Evolutionary conservation across 2,888 invertebrate species (phyloP).

Genomic region (Antheraea yamamai): DNA sequence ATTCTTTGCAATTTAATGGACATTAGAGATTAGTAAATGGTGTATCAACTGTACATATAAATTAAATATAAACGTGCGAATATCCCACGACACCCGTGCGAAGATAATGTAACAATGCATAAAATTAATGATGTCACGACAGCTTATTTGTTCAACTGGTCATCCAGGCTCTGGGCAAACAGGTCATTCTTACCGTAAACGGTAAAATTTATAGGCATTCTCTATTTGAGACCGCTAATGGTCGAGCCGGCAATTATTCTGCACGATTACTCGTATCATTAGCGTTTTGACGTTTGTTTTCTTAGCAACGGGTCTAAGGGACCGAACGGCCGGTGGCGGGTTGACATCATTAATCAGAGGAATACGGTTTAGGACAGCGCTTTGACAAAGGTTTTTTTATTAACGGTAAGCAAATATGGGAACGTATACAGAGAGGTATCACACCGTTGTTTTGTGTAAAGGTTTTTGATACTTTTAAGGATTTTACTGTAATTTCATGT

Average conservation of each 20-base stretch:
- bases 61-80: constrained; percentile 2
- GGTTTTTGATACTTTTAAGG: neutral
- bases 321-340: constrained; percentile 53
- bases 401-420: constrained; percentile 73
- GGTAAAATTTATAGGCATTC: constrained; percentile 51
- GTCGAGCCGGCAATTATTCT: constrained; percentile 66
- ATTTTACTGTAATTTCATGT: neutral
- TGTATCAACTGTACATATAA: neutral
- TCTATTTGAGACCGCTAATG: constrained; percentile 55
- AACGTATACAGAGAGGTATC: constrained; percentile 35
- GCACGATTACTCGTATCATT: constrained; percentile 74
- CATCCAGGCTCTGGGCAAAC: constrained; percentile 58
- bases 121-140: constrained; percentile 73
- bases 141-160: constrained; percentile 70
- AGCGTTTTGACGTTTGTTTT: constrained; percentile 70
- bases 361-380: constrained; percentile 48
- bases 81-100: constrained; percentile 36
- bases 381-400: constrained; percentile 71
- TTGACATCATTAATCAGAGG: constrained; percentile 71
- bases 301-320: constrained; percentile 55
- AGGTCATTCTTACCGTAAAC: constrained; percentile 64
- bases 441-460: neutral
- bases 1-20: neutral
- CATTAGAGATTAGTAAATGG: neutral
- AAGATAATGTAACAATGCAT: constrained; percentile 51